Evolutionary conservation across 92 coral and sea anemone genomes (phyloP), one percentile per base, ranked within the genome.

Genomic region (Nematostella vectensis): DNA sequence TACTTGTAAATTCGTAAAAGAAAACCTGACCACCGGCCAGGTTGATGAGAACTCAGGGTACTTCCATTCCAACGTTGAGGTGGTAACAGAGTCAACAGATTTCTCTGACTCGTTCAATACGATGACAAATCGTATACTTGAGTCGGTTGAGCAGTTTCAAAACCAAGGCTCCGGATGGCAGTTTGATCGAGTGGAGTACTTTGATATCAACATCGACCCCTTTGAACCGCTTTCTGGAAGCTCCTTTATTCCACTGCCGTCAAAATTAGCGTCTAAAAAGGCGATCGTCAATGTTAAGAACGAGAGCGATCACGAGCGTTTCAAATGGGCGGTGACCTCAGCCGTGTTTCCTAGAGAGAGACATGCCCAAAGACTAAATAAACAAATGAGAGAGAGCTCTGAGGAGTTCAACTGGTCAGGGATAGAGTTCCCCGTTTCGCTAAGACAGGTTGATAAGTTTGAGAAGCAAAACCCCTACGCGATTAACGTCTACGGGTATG

Each of bases 241-340:
- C 11, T 70, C 78, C 0, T 77, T 50, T 38, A 77, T 77, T 31
- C 27, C 55, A 8, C 51, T 58, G 0, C 74, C 84, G 29, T 15
- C 25, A 0, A 48, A 18, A 18, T 40, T 77, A 27, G 58, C 68
- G 0, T 11, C 44, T 20, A 77, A 69, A 48, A 42, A 77, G 12
- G 71, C 77, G 12, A 57, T 77, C 29, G 26, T 77, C 19, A 77
- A 77, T 23, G 73, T 70, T 12, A 70, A 69, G 59, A 77, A 77
- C 25, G 69, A 70, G 28, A 58, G 69, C 0, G 85, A 78, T 44
- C 49, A 63, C 22, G 72, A 76, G 21, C 69, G 83, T 56, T 76
- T 76, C 67, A 76, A 69, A 10, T 76, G 77, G 83, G 77, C 72
- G 12, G 76, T 76, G 11, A 76, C 76, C 23, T 47, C 61, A 8